These are phyloP conservation scores for Aradophagus sp. DNA, from an alignment of 1,140 invertebrate species.

Conservation along the genomic window DNA sequence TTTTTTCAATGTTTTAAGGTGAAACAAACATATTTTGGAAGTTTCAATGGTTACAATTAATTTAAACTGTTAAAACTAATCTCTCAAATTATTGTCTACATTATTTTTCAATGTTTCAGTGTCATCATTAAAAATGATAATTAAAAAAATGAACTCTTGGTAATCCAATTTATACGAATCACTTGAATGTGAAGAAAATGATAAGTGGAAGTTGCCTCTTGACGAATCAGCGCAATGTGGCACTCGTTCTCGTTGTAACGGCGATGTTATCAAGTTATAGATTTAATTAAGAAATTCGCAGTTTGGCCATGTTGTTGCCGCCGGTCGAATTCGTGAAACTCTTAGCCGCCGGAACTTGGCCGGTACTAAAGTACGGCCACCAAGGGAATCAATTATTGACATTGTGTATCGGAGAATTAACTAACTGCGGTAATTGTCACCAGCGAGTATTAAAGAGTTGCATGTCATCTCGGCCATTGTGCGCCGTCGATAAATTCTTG, in stretches of 20 bases:
- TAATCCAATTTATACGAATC: too few species aligned
- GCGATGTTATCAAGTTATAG: slow-evolving; percentile 59
- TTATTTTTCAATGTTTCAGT: too few species aligned
- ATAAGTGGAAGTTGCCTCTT: too few species aligned
- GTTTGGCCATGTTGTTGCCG: slow-evolving; percentile 17
- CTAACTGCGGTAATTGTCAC: slow-evolving; percentile 44
- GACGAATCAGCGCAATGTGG: slow-evolving; percentile 48
- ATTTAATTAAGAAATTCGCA: slow-evolving; percentile 62
- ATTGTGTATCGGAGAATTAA: slow-evolving; percentile 38
- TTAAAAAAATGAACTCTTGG: too few species aligned
- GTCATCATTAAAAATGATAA: too few species aligned
- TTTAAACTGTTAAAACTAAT: too few species aligned
- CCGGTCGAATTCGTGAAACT: slow-evolving; percentile 33
- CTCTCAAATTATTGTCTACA: too few species aligned
- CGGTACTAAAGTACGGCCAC: slow-evolving; percentile 42
- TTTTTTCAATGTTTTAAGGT: too few species aligned
- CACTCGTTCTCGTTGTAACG: slow-evolving; percentile 22
- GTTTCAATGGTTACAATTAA: too few species aligned
- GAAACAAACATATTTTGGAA: too few species aligned
- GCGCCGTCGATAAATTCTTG: slow-evolving; percentile 14
- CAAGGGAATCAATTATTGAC: slow-evolving; percentile 44
- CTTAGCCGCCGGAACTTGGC: slow-evolving; percentile 38
- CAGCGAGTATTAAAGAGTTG: slow-evolving; percentile 37
- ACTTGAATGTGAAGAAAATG: too few species aligned
- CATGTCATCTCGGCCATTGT: neutral